Evolutionary conservation across 2,113 vertebrate genomes (phyloP).

Genomic region (Rhipidura dahli): DNA sequence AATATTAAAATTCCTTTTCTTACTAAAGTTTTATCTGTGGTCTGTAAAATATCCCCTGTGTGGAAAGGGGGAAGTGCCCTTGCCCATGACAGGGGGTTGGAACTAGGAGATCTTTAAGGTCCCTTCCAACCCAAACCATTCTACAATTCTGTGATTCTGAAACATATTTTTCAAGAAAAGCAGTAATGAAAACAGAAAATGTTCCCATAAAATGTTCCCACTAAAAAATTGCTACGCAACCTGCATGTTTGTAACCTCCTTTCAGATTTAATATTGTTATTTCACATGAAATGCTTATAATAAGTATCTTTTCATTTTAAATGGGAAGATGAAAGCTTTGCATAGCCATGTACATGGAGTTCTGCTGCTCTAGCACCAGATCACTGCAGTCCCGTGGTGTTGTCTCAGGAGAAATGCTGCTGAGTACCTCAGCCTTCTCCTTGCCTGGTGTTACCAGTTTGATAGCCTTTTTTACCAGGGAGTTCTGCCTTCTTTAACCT

Average conservation of each 20-base stretch:
- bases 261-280: not conserved
- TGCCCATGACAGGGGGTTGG: not conserved
- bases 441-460: not conserved
- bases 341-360: fast-evolving
- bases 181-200: not conserved
- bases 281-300: not conserved
- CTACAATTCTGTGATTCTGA: not conserved
- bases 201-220: not conserved
- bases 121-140: not conserved
- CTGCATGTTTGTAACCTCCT: not conserved
- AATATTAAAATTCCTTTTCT: not conserved
- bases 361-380: not conserved
- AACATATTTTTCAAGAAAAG: not conserved
- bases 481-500: not conserved
- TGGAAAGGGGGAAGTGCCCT: not conserved
- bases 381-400: not conserved
- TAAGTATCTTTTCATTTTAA: not conserved
- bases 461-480: not conserved
- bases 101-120: not conserved
- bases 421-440: not conserved
- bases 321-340: not conserved
- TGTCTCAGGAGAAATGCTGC: not conserved
- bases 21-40: not conserved
- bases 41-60: not conserved
- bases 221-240: not conserved